Base-by-base conservation (phyloP, 2,888 invertebrate genomes). In the Acleris holmiana region DNA sequence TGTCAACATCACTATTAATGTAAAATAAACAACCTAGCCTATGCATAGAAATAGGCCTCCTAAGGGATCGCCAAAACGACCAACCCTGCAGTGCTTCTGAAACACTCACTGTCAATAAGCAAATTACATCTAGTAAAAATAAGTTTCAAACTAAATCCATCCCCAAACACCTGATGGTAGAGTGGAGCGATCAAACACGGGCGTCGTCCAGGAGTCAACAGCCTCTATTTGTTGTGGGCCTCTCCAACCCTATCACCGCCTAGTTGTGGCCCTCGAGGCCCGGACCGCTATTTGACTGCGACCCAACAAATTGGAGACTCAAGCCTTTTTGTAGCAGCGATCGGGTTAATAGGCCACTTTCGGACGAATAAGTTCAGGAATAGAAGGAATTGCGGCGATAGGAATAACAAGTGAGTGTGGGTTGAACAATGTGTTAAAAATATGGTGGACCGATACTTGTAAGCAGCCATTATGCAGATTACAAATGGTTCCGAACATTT, bases 301-400 rank as follows among this genome's bases (percentile, higher is more conserved):
- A 44, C 44, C 35, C 53, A 55, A 55, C 55, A 55, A 55, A 55
- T 55, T 55, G 55, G 55, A 55, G 41, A 44, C 41, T 40, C 23
- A 44, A 55, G 44, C 44, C 55, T 55, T 55, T 55, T 55, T 44
- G 41, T 54, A 55, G 23, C 47, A 40, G 35, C 62, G 56, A 63
- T 57, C 63, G 47, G 57, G 57, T 63, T 63, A 63, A 63, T 53
- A 63, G 63, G 57, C 63, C 51, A 53, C 63, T 63, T 47, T 44
- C n/a, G 57, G 46, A 56, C 6, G 44, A 44, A 44, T 44, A 44
- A 44, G 44, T 44, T 44, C 17, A 44, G 44, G 5, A 44, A 15
- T n/a, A 15, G 17, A n/a, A 2, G 29, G 8, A 29, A 17, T 4
- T 15, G 44, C 44, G 15, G n/a, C 6, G 17, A 44, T 44, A 44